These are phyloP conservation scores for Apodemus agrarius DNA, from an alignment of 2,797 vertebrate species.

Conservation along the genomic window DNA sequence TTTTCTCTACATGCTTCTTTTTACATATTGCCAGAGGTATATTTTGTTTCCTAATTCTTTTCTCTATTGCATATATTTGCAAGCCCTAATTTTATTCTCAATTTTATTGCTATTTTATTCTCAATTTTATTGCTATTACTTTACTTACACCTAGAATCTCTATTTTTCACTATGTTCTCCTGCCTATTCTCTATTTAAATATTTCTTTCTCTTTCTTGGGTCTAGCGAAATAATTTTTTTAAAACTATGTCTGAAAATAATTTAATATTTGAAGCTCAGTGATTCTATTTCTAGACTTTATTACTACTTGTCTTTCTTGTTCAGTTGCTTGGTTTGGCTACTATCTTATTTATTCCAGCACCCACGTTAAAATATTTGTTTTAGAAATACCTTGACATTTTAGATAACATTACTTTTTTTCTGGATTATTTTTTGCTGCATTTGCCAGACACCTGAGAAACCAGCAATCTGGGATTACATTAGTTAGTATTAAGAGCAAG, in stretches of 20 bases:
- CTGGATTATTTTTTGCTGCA: background rate
- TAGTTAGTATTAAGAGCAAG: background rate
- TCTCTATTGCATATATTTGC: background rate
- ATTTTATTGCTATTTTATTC: slow-evolving; percentile 50
- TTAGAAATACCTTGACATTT: slow-evolving; percentile 29
- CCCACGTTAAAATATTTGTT: slow-evolving; percentile 13
- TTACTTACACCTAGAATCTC: slow-evolving; percentile 20
- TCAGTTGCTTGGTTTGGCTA: slow-evolving; percentile 25
- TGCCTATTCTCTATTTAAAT: slow-evolving; percentile 25
- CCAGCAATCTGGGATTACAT: background rate
- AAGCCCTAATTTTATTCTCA: slow-evolving; percentile 30
- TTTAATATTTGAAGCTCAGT: background rate
- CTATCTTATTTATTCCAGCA: slow-evolving; percentile 8
- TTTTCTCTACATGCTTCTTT: background rate
- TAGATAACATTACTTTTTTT: slow-evolving; percentile 21
- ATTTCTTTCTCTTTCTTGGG: background rate
- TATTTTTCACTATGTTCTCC: background rate
- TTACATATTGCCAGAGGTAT: background rate
- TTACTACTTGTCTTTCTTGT: background rate
- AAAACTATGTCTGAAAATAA: slow-evolving; percentile 14
- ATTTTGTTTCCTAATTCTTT: background rate
- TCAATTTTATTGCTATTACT: background rate
- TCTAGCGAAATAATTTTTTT: slow-evolving; percentile 22
- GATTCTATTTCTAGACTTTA: slow-evolving; percentile 4
- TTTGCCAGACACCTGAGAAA: background rate